Evolutionary conservation across 2,888 invertebrate genomes (phyloP), one percentile per base, ranked within the genome.

Genomic region (Andrena haemorrhoa): DNA sequence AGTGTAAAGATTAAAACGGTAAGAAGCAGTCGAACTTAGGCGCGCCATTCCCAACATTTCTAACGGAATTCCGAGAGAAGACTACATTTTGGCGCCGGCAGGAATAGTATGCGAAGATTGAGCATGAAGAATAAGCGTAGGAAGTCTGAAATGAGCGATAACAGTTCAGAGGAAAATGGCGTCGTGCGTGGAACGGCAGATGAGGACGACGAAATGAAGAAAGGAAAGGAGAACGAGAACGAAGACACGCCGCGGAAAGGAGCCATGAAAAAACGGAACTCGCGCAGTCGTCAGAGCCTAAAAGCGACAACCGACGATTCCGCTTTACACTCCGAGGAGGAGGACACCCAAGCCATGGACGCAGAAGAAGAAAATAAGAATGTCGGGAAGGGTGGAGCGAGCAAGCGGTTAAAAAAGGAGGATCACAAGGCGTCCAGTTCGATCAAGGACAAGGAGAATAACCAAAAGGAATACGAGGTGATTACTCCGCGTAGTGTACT

Each of bases 381-480:
- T 80, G 82, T 87, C 16, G 88, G 75, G 6, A 91, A 90, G 72
- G 73, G 84, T 33, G 86, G 81, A 65, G 84, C 77, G 64, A 84
- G 86, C 8, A 92, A 91, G 65, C 90, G 89, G 10, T 84, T 89
- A 10, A 92, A 88, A 85, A 92, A 89, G 74, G 92, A 90, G 4
- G 90, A 92, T 49, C 85, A 80, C 10, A 90, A 89, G 60, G 83
- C 86, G 0, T 84, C 87, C 3, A 87, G 86, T 16, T 91, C 88
- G 79, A 95, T 63, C 83, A 87, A 83, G 94, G 94, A 89, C 93
- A 90, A 94, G 91, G 85, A 87, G 33, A 85, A 89, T 2, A 94
- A 94, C 10, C 94, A 94, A 82, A 94, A 94, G 75, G 95, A 95
- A 79, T 95, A 95, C 84, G 95, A 96, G 95, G 96, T 95, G 85